Evolutionary conservation across 2,113 vertebrate species (phyloP).

Genomic region (Alligator mississippiensis): DNA sequence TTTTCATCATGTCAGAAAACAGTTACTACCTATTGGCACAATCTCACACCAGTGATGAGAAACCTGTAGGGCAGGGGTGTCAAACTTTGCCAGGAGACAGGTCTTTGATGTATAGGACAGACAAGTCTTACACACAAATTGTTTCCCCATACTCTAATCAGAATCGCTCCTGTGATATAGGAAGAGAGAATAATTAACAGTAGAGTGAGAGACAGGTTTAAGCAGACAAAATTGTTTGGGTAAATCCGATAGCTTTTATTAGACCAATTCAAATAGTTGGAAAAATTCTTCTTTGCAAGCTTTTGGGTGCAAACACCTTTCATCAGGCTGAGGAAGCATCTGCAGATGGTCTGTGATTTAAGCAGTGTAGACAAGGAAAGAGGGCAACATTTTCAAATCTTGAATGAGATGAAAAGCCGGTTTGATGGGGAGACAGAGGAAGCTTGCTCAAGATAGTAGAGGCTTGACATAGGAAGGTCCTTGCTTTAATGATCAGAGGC

Average conservation of each 20-base stretch:
- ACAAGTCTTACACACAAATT: not conserved
- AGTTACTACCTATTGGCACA: constrained; percentile 16
- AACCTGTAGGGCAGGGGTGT: not conserved
- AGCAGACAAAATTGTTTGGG: too few species aligned
- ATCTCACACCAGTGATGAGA: constrained; percentile 24
- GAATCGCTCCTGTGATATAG: not conserved
- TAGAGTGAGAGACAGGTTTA: not conserved
- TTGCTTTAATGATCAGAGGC: not conserved
- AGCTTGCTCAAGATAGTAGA: not conserved
- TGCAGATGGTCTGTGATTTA: not conserved
- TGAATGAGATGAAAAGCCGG: not conserved
- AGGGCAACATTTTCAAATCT: not conserved
- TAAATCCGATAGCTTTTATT: too few species aligned
- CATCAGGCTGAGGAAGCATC: too few species aligned
- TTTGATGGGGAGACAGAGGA: fast-evolving
- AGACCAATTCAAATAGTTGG: too few species aligned
- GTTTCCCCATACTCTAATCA: not conserved
- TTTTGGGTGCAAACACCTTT: too few species aligned
- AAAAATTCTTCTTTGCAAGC: too few species aligned
- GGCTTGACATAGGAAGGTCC: not conserved
- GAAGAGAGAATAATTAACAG: constrained; percentile 4
- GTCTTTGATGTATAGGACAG: not conserved
- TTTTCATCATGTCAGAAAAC: constrained; percentile 21
- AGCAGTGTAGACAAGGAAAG: not conserved
- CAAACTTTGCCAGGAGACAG: not conserved